Conservation (phyloP, 2,113 vertebrate species). For the Catharus bicknelli region DNA sequence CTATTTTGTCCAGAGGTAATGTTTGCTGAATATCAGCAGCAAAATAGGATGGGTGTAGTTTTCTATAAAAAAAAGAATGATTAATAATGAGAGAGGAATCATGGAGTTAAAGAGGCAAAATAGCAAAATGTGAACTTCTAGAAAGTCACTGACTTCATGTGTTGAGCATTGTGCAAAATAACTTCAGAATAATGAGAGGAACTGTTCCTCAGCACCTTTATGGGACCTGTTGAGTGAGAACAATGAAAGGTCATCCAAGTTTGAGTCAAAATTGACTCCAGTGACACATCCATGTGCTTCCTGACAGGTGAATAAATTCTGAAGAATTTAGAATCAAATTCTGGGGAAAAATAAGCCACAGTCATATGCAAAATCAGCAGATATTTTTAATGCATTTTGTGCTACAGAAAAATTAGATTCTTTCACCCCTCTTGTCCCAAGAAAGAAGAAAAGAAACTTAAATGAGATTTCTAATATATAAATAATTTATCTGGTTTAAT, state of each 20-base stretch:
- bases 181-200: not conserved
- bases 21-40: not conserved
- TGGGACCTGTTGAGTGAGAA: not conserved
- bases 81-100: not conserved
- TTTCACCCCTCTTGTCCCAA: not conserved
- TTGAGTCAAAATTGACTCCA: not conserved
- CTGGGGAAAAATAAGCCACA: accelerated
- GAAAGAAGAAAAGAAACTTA: not conserved
- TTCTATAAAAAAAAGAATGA: not conserved
- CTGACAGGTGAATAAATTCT: not conserved
- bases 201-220: not conserved
- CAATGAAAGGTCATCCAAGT: not conserved
- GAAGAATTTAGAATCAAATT: not conserved
- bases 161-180: not conserved
- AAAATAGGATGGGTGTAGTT: not conserved
- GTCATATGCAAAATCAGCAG: not conserved
- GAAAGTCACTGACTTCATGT: not conserved
- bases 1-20: not conserved
- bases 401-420: not conserved
- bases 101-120: not conserved
- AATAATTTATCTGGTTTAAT: not conserved
- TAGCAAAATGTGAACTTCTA: not conserved
- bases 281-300: not conserved
- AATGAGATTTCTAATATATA: not conserved
- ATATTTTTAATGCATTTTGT: not conserved